phyloP scores from a whole-genome alignment of 2,797 vertebrate genomes.

The Alcedo atthis region DNA sequence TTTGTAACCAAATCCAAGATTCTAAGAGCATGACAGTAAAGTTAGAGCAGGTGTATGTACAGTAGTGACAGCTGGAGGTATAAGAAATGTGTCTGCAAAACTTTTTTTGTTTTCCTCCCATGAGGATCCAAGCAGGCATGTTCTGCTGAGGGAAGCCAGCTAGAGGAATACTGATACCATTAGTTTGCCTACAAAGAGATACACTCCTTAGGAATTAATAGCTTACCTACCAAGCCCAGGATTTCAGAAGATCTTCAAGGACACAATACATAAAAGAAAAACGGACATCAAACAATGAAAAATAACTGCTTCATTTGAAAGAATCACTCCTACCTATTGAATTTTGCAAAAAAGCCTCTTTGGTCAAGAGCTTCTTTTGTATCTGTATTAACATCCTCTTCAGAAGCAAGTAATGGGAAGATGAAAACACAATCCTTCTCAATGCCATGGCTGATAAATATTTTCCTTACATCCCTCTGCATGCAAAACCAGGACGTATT shows the following conservation, averaged over 20 bases:
- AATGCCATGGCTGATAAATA: not conserved
- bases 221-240: not conserved
- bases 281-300: not conserved
- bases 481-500: not conserved
- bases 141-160: not conserved
- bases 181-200: not conserved
- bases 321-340: not conserved
- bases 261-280: not conserved
- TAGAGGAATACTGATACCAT: fast-evolving
- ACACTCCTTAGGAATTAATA: not conserved
- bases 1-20: not conserved
- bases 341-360: not conserved
- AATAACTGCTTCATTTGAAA: not conserved
- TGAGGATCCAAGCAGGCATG: not conserved
- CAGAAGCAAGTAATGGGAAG: not conserved
- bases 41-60: fast-evolving
- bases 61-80: fast-evolving
- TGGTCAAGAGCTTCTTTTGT: not conserved
- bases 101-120: not conserved
- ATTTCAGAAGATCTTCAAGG: not conserved
- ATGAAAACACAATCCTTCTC: not conserved
- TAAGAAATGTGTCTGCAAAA: not conserved
- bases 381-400: not conserved
- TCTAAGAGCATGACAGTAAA: not conserved
- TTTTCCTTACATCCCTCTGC: not conserved